Conservation (phyloP, 2,797 vertebrate species). For the Cercopithecus petaurista region DNA sequence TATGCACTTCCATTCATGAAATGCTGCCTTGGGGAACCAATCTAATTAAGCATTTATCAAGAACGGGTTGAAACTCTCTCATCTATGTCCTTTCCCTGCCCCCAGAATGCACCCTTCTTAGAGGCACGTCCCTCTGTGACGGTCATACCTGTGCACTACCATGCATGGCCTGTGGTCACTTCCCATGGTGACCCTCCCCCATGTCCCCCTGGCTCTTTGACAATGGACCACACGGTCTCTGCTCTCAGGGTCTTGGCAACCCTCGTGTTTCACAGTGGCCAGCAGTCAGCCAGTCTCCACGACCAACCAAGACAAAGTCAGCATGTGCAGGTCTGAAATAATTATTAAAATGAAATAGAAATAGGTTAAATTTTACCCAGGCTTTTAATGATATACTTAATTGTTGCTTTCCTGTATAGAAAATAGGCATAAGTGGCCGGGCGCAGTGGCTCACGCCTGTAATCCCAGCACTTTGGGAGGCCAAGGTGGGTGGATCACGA, state of each 20-base stretch:
- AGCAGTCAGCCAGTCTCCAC: not conserved
- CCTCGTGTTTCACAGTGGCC: not conserved
- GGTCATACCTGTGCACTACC: too few species aligned
- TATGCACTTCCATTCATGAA: not conserved
- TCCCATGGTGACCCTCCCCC: not conserved
- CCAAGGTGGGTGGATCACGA: too few species aligned
- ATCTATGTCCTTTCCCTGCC: not conserved
- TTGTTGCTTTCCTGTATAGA: not conserved
- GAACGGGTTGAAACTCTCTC: not conserved
- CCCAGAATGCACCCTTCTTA: not conserved
- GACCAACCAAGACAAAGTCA: not conserved
- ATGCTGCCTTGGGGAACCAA: not conserved
- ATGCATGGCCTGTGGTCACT: not conserved
- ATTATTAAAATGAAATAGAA: not conserved
- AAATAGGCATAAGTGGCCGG: accelerated
- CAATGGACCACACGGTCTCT: not conserved
- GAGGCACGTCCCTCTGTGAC: not conserved
- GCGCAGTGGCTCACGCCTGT: too few species aligned
- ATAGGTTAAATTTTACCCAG: not conserved
- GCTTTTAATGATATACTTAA: not conserved
- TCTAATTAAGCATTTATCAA: not conserved
- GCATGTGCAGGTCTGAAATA: not conserved
- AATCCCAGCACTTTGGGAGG: too few species aligned
- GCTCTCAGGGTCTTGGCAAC: not conserved
- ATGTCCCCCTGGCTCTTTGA: not conserved